Percentiles rank a stretch among this genome's conserved stretches.
phyloP scores from a whole-genome alignment of 2,888 invertebrate genomes.

The Lissocephala sabroskyi region DNA sequence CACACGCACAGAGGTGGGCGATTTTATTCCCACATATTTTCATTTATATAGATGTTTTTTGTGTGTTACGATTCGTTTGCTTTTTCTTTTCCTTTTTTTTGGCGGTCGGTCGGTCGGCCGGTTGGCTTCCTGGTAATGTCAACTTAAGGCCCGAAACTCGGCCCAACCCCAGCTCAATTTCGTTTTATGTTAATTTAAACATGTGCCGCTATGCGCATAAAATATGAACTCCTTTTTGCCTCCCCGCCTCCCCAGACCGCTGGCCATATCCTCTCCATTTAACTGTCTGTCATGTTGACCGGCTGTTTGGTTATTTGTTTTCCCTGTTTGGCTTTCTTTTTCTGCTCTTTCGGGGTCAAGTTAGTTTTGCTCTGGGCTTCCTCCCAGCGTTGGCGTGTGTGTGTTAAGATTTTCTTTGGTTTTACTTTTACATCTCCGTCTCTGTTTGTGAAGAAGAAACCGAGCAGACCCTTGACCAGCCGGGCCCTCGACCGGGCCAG shows the following conservation, averaged over 20 bases:
- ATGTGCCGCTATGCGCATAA: constrained; percentile 66
- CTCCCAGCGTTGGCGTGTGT: too few relatives aligned
- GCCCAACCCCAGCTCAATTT: constrained; percentile 50
- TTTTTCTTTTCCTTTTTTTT: not conserved
- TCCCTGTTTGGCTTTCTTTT: constrained; percentile 12
- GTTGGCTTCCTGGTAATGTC: too few relatives aligned
- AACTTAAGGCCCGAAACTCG: constrained; percentile 31
- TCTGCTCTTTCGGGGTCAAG: constrained; percentile 50
- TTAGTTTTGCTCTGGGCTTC: constrained; percentile 34
- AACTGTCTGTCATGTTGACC: constrained; percentile 5
- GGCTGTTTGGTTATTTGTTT: constrained; percentile 38
- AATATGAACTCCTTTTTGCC: constrained; percentile 44
- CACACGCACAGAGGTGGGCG: not conserved
- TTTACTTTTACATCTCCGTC: constrained; percentile 20
- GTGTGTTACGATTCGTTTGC: not conserved
- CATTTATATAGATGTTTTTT: constrained; percentile 1
- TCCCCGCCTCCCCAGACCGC: not conserved
- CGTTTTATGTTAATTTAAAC: constrained; percentile 65
- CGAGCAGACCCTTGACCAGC: too few relatives aligned
- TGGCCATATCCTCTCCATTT: constrained; percentile 8
- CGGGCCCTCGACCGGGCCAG: too few relatives aligned
- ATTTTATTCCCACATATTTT: not conserved
- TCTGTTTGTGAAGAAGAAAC: not conserved
- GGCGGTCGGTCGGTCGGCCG: too few relatives aligned
- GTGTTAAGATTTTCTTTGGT: constrained; percentile 40